phyloP scores from a whole-genome alignment of 2,113 vertebrate genomes.

The Gracilinanus agilis region DNA sequence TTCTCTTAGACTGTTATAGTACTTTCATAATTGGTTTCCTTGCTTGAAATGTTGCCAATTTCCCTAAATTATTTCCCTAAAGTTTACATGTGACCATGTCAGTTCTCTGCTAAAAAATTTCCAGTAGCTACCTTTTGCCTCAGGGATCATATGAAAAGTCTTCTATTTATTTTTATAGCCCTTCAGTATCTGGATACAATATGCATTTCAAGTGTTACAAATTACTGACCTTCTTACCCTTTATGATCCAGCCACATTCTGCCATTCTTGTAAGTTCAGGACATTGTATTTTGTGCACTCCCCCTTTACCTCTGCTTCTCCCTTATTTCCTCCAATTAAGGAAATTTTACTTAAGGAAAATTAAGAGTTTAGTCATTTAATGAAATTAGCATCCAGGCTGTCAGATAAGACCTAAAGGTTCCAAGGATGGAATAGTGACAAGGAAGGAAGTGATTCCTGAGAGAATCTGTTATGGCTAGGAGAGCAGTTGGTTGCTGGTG shows the following conservation, averaged over 20 bases:
- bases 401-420: no score
- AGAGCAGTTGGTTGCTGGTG: no score
- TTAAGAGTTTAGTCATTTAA: no score
- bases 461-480: no score
- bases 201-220: background rate
- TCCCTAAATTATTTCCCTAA: background rate
- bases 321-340: background rate
- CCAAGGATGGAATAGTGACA: no score
- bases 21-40: background rate
- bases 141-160: background rate
- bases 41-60: background rate
- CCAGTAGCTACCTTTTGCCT: no score
- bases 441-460: no score
- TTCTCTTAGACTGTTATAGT: background rate
- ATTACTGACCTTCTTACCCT: background rate
- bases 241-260: background rate
- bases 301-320: no score
- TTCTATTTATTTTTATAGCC: no score
- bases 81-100: background rate
- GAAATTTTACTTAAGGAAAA: no score
- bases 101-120: background rate
- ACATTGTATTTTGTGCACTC: background rate
- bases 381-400: no score
- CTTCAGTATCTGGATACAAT: background rate
- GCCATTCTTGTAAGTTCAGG: background rate